Evolutionary conservation across 2,113 vertebrate genomes (phyloP).

Genomic region (Falco punctatus): DNA sequence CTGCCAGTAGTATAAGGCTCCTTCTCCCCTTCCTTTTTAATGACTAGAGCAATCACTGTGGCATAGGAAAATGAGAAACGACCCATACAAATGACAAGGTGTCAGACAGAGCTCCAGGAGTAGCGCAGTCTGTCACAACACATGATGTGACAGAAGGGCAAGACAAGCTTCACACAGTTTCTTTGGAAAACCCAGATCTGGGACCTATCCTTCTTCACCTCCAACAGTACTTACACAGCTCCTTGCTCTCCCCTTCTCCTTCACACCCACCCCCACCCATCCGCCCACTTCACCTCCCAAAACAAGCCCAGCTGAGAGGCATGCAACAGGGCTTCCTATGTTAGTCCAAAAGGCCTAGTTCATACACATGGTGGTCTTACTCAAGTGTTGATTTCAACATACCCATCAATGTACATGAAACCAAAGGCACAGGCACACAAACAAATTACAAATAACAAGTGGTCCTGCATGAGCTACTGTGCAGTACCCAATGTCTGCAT

Average conservation of each 20-base stretch:
- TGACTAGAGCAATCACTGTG: neutral
- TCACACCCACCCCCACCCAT: neutral
- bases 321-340: rapidly evolving
- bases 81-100: neutral
- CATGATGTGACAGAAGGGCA: rapidly evolving
- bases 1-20: neutral
- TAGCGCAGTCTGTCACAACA: neutral
- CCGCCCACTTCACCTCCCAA: neutral
- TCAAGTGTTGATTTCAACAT: neutral
- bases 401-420: neutral
- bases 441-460: neutral
- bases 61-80: neutral
- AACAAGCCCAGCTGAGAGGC: neutral
- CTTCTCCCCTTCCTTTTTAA: neutral
- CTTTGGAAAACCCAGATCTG: neutral
- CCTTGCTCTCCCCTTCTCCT: neutral
- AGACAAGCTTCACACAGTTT: neutral
- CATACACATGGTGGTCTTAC: neutral
- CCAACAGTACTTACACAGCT: neutral
- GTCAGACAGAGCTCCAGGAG: neutral
- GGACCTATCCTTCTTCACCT: neutral
- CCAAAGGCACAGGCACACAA: neutral
- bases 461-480: neutral
- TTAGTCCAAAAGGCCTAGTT: neutral
- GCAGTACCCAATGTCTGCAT: neutral